phyloP scores from a whole-genome alignment of 2,113 vertebrate species.

The Apaloderma vittatum region DNA sequence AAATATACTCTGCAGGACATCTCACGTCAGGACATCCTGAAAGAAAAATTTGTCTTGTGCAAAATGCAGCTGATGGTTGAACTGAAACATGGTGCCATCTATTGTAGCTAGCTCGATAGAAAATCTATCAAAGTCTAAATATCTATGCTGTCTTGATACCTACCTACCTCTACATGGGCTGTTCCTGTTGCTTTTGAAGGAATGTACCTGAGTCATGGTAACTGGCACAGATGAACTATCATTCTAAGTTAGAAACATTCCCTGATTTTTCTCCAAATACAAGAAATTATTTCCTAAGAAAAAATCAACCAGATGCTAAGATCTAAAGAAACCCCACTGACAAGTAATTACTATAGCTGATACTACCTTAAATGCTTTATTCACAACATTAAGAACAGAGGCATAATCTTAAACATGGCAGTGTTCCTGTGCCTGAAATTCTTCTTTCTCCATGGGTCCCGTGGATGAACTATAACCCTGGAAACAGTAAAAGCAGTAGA shows the following conservation, averaged over 20 bases:
- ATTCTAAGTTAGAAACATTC: neutral
- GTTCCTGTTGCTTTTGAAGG: neutral
- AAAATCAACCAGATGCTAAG: neutral
- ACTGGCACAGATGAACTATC: accelerated
- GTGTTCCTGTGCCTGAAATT: neutral
- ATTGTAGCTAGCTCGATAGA: neutral
- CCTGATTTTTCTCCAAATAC: neutral
- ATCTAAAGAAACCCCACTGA: neutral
- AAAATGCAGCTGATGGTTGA: neutral
- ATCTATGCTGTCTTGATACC: neutral
- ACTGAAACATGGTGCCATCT: accelerated
- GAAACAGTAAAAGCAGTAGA: neutral
- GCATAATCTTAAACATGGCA: neutral
- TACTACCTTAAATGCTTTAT: neutral
- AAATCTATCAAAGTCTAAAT: neutral
- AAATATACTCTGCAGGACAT: neutral
- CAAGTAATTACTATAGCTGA: neutral
- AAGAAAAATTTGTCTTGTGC: too few species aligned
- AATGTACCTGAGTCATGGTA: neutral
- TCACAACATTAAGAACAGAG: neutral
- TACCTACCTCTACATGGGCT: neutral
- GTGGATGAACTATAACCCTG: neutral
- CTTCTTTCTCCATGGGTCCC: neutral
- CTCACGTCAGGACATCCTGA: neutral
- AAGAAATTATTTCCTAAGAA: neutral